A percentile compares a stretch with the other conserved stretches of the same genome.
Conservation (phyloP, 2,113 vertebrate genomes). For the Brachyhypopomus occidentalis region DNA sequence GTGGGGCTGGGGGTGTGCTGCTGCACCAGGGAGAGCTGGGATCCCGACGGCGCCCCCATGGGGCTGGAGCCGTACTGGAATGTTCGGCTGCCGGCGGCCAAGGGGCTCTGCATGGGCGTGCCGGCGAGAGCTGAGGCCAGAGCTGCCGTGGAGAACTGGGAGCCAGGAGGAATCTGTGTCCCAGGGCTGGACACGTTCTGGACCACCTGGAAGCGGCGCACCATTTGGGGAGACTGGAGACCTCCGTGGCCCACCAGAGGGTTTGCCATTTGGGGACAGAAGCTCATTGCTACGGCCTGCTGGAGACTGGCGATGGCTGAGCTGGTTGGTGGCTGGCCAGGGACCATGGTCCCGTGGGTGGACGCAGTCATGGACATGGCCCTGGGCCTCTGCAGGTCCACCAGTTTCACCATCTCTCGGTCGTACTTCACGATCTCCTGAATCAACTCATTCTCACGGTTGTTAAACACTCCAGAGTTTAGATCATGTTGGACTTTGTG, state of each 20-base stretch:
- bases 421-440: constrained; percentile 99
- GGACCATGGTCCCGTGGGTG: constrained; percentile 63
- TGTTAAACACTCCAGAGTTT: constrained; percentile 96
- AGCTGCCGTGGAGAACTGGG: constrained; percentile 70
- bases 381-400: constrained; percentile 80
- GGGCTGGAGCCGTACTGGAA: constrained; percentile 79
- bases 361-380: constrained; percentile 77
- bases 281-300: constrained; percentile 96
- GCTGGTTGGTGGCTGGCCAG: constrained; percentile 74
- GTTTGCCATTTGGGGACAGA: constrained; percentile 88
- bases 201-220: constrained; percentile 85
- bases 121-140: constrained; percentile 76
- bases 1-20: constrained; percentile 76
- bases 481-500: constrained; percentile 98
- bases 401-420: constrained; percentile 95
- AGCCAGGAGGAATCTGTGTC: constrained; percentile 53
- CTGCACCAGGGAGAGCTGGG: constrained; percentile 85
- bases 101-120: constrained; percentile 80
- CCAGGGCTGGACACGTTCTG: constrained; percentile 78
- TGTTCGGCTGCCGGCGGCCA: constrained; percentile 74
- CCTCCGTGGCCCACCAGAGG: constrained; percentile 78
- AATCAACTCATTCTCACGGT: constrained; percentile 97
- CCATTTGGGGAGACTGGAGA: constrained; percentile 85
- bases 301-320: constrained; percentile 92
- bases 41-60: constrained; percentile 74